Conservation (phyloP, 2,888 invertebrate genomes). For the Calameuta idolon region DNA sequence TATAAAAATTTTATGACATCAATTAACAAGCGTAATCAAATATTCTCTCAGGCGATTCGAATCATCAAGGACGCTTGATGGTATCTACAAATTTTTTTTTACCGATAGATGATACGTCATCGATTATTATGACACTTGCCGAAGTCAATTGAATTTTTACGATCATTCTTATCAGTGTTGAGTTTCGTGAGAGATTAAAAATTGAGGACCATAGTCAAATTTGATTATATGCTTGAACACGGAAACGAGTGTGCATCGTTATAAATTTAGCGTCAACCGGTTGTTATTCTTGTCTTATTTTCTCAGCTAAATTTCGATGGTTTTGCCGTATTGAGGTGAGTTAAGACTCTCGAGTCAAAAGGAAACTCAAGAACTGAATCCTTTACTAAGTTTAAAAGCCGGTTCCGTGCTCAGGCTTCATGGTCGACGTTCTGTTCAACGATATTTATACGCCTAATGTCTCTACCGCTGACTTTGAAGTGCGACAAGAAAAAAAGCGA, state of each 20-base stretch:
- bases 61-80: neutral
- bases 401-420: neutral
- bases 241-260: neutral
- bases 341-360: neutral
- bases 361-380: neutral
- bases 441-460: neutral
- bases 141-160: no score
- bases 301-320: neutral
- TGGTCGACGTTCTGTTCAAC: neutral
- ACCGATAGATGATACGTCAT: no score
- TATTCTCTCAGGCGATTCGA: no score
- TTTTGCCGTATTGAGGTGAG: neutral
- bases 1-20: neutral
- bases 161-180: neutral
- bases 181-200: neutral
- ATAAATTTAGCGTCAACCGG: neutral
- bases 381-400: neutral
- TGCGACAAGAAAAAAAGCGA: neutral
- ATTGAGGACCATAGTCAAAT: neutral
- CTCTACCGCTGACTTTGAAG: neutral
- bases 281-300: neutral
- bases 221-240: neutral
- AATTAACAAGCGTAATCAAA: neutral
- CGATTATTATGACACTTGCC: no score
- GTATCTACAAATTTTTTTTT: neutral